A percentile compares a stretch with the other conserved stretches of the same genome.
Evolutionary conservation across 1,140 invertebrate genomes (phyloP).

Genomic region (Pseudomyrmex dendroicus): DNA sequence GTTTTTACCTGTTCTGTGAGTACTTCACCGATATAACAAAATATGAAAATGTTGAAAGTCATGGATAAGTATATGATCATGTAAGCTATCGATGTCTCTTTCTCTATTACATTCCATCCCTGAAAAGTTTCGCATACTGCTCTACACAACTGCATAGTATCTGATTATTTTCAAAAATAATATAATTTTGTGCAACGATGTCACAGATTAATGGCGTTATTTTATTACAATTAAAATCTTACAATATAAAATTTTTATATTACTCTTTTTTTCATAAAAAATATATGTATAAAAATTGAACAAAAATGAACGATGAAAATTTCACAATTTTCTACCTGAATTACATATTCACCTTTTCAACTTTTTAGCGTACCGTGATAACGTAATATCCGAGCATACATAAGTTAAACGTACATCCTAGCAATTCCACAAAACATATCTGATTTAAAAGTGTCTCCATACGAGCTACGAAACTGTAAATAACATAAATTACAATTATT

Average conservation of each 20-base stretch:
- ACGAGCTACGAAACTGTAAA: slow-evolving; percentile 67
- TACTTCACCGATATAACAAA: slow-evolving; percentile 72
- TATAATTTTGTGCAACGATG: slow-evolving; percentile 53
- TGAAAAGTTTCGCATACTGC: slow-evolving; percentile 41
- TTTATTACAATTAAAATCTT: too few species aligned
- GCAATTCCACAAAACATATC: slow-evolving; percentile 76
- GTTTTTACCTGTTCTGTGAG: slow-evolving; percentile 64
- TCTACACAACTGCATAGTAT: neutral
- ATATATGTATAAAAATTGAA: too few species aligned
- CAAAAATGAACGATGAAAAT: too few species aligned
- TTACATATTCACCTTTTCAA: slow-evolving; percentile 47
- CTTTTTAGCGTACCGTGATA: slow-evolving; percentile 69
- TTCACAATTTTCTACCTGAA: too few species aligned
- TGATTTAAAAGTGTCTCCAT: slow-evolving; percentile 74
- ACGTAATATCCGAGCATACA: slow-evolving; percentile 77
- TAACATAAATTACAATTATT: slow-evolving; percentile 2
- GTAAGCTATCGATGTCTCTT: slow-evolving; percentile 20
- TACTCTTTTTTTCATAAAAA: neutral
- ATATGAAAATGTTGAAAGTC: slow-evolving; percentile 71
- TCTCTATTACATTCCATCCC: slow-evolving; percentile 55
- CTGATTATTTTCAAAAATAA: neutral
- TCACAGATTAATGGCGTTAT: slow-evolving; percentile 69
- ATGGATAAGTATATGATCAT: slow-evolving; percentile 56
- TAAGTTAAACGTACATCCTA: slow-evolving; percentile 77
- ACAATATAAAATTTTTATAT: neutral